Conservation (phyloP, 2,113 vertebrate species). For the Eptatretus burgeri region DNA sequence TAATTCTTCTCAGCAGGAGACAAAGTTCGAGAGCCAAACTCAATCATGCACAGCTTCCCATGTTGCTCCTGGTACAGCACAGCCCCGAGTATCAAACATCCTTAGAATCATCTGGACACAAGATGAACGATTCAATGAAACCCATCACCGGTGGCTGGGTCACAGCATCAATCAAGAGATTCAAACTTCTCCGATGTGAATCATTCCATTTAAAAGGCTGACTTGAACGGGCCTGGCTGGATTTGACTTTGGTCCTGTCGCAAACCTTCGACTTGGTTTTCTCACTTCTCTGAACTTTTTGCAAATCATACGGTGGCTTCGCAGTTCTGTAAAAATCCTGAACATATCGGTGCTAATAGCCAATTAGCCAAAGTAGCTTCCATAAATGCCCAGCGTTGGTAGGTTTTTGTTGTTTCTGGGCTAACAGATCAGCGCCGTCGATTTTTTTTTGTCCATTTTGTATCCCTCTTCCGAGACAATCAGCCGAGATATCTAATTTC, state of each 20-base stretch:
- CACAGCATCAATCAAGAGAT: not conserved
- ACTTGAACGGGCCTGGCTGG: not conserved
- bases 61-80: slow-evolving; percentile 11
- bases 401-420: not conserved
- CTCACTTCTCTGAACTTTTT: not conserved
- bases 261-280: not conserved
- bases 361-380: slow-evolving; percentile 8
- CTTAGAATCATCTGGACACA: not conserved
- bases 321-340: slow-evolving; percentile 9
- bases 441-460: slow-evolving; percentile 7
- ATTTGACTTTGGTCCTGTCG: not conserved
- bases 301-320: slow-evolving; percentile 9
- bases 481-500: slow-evolving; percentile 7
- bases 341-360: slow-evolving; percentile 2
- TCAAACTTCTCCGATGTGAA: not conserved
- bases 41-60: slow-evolving; percentile 7
- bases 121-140: not conserved
- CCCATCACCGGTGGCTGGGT: slow-evolving; percentile 2
- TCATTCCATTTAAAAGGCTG: not conserved
- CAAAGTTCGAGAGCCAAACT: slow-evolving; percentile 8
- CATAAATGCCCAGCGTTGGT: slow-evolving; percentile 1
- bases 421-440: slow-evolving; percentile 9
- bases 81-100: slow-evolving; percentile 4
- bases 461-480: slow-evolving; percentile 10
- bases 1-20: slow-evolving; percentile 10